Base-by-base conservation (phyloP, 2,797 vertebrate genomes). In the Lepus townsendii region DNA sequence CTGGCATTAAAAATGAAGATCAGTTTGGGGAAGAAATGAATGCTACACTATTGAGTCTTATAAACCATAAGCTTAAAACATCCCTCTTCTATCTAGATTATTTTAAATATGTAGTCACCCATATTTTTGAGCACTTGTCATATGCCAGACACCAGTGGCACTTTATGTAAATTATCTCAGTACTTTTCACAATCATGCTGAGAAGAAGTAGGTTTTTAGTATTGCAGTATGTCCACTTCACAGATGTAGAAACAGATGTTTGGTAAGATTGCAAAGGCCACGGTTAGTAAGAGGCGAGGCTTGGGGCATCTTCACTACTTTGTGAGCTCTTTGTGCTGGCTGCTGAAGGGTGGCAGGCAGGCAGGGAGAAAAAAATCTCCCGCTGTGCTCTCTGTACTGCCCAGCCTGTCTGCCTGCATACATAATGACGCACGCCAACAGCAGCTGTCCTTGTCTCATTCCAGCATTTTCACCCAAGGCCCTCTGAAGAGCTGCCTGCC, bases 381-480 rank as follows among this genome's bases (percentile, higher is more conserved):
- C 16, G 9, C n/a, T 20, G 14, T 63, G 13, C 42, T 54, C 20
- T 90, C 24, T 86, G 60, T 84, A 9, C 57, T 42, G 13, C 22
- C 57, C 50, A 30, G 30, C 60, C 30, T 13, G 5, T 71, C 66
- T 38, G 22, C 38, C 42, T 69, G 2, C 14, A 66, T 62, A 72
- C 7, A 27, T 54, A 35, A 68, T 80, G 38, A 42, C 69, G 65
- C 68, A 42, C 60, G 60, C 78, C 77, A 68, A 87, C 22, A 26
- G 9, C 27, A 93, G 62, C 47, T 63, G n/a, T 69, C 19, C 16
- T 68, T 57, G n/a, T 94, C 17, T 7, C 27, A 47, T 91, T 91
- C 91, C 65, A 88, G 94, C 60, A 20, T 20, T 75, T 66, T 42
- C 72, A 83, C 47, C 19, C 47, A 97, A 80, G 68, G 22, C 32